Base-by-base conservation (phyloP, 2,888 invertebrate species). In the Rutpela maculata region DNA sequence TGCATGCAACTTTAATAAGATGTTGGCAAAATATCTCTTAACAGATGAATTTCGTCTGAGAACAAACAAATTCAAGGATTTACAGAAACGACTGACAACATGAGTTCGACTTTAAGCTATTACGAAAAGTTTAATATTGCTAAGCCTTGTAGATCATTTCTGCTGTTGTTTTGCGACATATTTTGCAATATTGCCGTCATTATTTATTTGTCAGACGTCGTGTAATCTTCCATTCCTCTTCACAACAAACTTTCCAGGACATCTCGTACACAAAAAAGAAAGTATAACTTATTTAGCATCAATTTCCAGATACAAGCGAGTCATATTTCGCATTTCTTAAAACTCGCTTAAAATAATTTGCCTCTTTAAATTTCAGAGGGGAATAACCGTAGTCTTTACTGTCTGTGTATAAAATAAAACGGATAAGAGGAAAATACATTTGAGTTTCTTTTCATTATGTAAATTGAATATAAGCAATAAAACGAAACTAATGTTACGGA, bases 381-480 rank as follows among this genome's bases (percentile, higher is more conserved):
- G 19, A 70, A 62, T 43, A 26, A 18, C 70, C 12, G 22, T 17
- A 11, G 70, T 1, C 19, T 38, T 38, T 38, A 43, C 38, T 12
- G 19, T 6, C 17, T 19, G 65, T 43, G 19, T 17, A 66, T 38
- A 18, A 43, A 66, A 38, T n/a, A 60, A 60, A 70, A 70, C 38
- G 60, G 38, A 72, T 72, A 63, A 31, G 38, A 26, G 72, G 63
- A 55, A 63, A 72, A 72, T 55, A 72, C 17, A 60, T 70, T 63
- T 63, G 62, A 38, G 72, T 50, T 63, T 38, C 55, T 43, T 72
- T 72, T 72, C 72, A 72, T 72, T 72, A 72, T 72, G 72, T 72
- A 72, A 72, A 72, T 72, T 72, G 72, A 63, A 72, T 63, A 72
- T 72, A 72, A 55, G 72, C 72, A 72, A 63, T 72, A 63, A 72